A percentile compares a stretch with the other conserved stretches of the same genome.
Evolutionary conservation across 2,888 invertebrate genomes (phyloP).

Genomic region (Andrena dorsata): DNA sequence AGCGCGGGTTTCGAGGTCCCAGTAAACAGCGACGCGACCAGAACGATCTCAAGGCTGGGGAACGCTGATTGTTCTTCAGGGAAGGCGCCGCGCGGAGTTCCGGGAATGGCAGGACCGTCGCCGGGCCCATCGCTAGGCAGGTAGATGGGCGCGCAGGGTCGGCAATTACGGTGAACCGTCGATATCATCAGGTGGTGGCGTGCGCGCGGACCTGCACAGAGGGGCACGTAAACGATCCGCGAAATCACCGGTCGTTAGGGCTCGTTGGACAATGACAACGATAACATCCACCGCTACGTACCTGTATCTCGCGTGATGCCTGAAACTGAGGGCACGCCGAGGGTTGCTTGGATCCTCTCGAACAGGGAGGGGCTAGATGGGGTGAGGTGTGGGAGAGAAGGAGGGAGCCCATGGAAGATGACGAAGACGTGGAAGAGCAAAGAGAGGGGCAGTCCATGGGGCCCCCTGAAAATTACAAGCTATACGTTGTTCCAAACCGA

Average conservation of each 20-base stretch:
- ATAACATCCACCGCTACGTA: conserved; percentile 19
- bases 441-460: conserved; percentile 66
- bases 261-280: conserved; percentile 52
- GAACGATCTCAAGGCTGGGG: conserved; percentile 36
- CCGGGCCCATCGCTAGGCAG: conserved; percentile 40
- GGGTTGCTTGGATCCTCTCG: background rate
- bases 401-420: background rate
- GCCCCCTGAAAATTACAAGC: conserved; percentile 84
- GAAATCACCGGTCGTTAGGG: conserved; percentile 73
- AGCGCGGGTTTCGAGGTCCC: conserved; percentile 7
- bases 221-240: conserved; percentile 47
- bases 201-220: conserved; percentile 42
- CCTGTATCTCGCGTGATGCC: background rate
- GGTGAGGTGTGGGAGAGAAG: conserved; percentile 47
- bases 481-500: conserved; percentile 84
- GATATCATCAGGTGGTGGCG: conserved; percentile 71
- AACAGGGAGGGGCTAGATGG: conserved; percentile 11
- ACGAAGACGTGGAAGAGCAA: conserved; percentile 54
- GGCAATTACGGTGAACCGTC: conserved; percentile 71
- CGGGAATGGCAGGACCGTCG: conserved; percentile 72
- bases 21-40: conserved; percentile 16
- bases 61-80: conserved; percentile 69
- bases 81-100: conserved; percentile 74
- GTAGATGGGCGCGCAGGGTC: conserved; percentile 59
- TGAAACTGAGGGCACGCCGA: background rate